These are phyloP conservation scores for Popillia japonica DNA, from an alignment of 1,140 invertebrate species.

Conservation along the genomic window DNA sequence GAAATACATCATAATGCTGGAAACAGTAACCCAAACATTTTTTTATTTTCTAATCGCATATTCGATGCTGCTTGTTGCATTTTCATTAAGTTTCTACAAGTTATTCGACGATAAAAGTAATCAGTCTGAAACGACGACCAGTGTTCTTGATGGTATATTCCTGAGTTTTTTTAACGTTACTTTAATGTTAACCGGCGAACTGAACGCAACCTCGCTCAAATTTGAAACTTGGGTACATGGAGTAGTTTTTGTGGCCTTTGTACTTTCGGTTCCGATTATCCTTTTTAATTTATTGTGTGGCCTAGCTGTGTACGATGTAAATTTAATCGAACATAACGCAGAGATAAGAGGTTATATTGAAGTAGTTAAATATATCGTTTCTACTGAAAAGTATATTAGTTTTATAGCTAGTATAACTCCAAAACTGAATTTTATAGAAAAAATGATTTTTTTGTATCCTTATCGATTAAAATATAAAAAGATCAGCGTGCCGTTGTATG, in stretches of 20 bases:
- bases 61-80: constrained; percentile 80
- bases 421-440: background rate
- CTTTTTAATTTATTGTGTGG: constrained; percentile 83
- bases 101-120: constrained; percentile 62
- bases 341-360: background rate
- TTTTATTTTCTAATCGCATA: constrained; percentile 81
- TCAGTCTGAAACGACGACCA: constrained; percentile 60
- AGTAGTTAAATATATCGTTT: background rate
- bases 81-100: constrained; percentile 80
- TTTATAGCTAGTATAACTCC: background rate
- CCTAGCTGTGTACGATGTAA: constrained; percentile 63
- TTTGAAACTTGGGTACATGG: constrained; percentile 76
- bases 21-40: constrained; percentile 79
- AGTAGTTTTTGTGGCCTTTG: constrained; percentile 78
- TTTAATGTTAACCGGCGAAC: constrained; percentile 85
- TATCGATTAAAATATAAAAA: background rate
- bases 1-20: constrained; percentile 81
- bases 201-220: constrained; percentile 78
- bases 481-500: background rate
- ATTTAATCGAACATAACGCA: background rate
- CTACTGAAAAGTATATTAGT: background rate
- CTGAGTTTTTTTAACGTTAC: constrained; percentile 80
- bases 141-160: constrained; percentile 71
- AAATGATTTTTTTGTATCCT: background rate
- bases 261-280: constrained; percentile 82